Conservation (phyloP, 2,113 vertebrate genomes). For the Crotalus horridus region DNA sequence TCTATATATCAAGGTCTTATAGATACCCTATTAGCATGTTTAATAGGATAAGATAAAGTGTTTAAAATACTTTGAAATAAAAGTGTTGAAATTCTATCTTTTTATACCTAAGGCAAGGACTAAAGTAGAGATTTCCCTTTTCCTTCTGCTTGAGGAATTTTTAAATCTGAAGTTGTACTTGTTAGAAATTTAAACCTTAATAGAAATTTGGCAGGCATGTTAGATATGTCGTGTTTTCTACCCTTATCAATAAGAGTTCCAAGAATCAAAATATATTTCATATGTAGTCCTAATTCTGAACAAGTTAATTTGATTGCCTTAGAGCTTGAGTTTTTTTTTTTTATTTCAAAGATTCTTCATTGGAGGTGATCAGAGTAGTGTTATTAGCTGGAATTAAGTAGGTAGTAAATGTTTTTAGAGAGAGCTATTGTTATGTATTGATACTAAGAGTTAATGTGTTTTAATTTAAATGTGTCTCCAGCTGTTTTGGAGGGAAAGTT, state of each 20-base stretch:
- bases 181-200: background rate
- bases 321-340: background rate
- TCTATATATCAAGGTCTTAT: background rate
- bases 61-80: background rate
- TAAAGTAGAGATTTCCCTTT: background rate
- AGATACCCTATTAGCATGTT: background rate
- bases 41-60: background rate
- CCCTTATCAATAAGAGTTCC: too few species aligned
- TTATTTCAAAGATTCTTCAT: background rate
- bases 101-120: background rate
- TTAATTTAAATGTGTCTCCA: too few species aligned
- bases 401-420: background rate
- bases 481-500: too few species aligned
- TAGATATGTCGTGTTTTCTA: background rate
- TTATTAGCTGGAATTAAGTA: background rate
- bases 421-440: too few species aligned
- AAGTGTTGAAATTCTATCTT: background rate
- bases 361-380: background rate
- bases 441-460: too few species aligned
- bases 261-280: too few species aligned
- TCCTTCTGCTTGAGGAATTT: background rate
- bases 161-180: background rate
- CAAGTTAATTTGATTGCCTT: background rate
- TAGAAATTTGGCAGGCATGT: background rate
- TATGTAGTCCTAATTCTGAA: background rate